Evolutionary conservation across 2,113 vertebrate genomes (phyloP), one percentile per base, ranked within the genome.

Genomic region (Cairina moschata): DNA sequence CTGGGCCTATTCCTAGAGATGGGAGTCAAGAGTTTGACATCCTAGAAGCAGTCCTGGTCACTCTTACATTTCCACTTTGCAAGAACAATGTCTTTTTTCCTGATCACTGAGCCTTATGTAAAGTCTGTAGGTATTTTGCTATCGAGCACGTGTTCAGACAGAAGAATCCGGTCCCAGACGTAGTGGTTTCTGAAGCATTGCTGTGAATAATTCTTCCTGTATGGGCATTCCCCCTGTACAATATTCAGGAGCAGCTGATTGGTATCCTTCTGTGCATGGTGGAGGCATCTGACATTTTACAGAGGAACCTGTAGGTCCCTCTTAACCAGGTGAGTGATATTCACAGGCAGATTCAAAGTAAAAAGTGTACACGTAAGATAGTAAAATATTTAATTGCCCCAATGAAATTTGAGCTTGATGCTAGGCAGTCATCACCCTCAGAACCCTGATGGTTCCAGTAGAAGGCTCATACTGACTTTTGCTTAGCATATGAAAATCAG

Each of bases 161-260:
- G 59, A 29, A 56, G 48, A 21, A 48, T 31, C 84, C 40, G 3
- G 14, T 32, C 42, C 23, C 31, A 58, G 75, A 62, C 34, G 18
- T 26, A 25, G 68, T 48, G 46, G 14, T 3, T 76, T 59, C 67
- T 3, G 8, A 11, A 28, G 63, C 3, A 0, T 73, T 62, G 29
- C 82, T 76, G 44, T 25, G 17, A 46, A 65, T 59, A 23, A 38
- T 21, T 85, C 42, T 40, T 50, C 71, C 48, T 29, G 13, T 8
- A 29, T 25, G 34, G 22, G 6, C 22, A 6, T 32, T 67, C 1
- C 75, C 59, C 10, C 74, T 1, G 1, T 9, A 1, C 9, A 6
- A 55, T 20, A 46, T 13, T 17, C 26, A 36, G 65, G n/a, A 86
- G 1, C 0, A 2, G 17, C 60, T 44, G 20, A 4, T 0, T 2